Evolutionary conservation across 2,113 vertebrate genomes (phyloP).

Genomic region (Hippocampus comes): DNA sequence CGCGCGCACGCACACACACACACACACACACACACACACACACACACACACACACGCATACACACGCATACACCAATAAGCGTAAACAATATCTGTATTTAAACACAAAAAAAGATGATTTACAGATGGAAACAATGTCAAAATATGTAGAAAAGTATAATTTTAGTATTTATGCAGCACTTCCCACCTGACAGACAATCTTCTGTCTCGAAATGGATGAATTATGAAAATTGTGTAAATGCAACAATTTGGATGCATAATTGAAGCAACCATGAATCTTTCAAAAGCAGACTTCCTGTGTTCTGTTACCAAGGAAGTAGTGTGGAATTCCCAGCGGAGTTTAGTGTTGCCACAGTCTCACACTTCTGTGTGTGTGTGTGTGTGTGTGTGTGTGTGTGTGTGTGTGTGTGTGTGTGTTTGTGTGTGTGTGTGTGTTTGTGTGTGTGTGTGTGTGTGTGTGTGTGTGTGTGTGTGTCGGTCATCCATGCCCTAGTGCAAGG

Average conservation of each 20-base stretch:
- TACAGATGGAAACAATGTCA: too few relatives aligned
- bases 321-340: slow-evolving; percentile 41
- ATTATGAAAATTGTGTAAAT: slow-evolving; percentile 67
- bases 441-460: too few relatives aligned
- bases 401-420: slow-evolving; percentile 25
- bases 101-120: too few relatives aligned
- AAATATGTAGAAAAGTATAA: too few relatives aligned
- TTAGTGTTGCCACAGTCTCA: slow-evolving; percentile 22
- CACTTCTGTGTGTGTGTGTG: slow-evolving; percentile 17
- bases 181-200: slow-evolving; percentile 8
- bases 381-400: too few relatives aligned
- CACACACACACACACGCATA: too few relatives aligned
- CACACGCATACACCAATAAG: too few relatives aligned
- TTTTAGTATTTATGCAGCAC: too few relatives aligned
- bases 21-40: too few relatives aligned
- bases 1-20: too few relatives aligned
- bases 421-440: too few relatives aligned
- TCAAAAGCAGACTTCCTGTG: slow-evolving; percentile 64
- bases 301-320: slow-evolving; percentile 56
- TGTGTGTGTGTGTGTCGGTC: slow-evolving; percentile 2
- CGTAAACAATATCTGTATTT: too few relatives aligned
- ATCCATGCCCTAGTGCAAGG: slow-evolving; percentile 14
- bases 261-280: slow-evolving; percentile 65
- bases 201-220: slow-evolving; percentile 59
- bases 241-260: slow-evolving; percentile 55